Evolutionary conservation across 1,140 invertebrate species (phyloP).

Genomic region (Drosophila aff.): DNA sequence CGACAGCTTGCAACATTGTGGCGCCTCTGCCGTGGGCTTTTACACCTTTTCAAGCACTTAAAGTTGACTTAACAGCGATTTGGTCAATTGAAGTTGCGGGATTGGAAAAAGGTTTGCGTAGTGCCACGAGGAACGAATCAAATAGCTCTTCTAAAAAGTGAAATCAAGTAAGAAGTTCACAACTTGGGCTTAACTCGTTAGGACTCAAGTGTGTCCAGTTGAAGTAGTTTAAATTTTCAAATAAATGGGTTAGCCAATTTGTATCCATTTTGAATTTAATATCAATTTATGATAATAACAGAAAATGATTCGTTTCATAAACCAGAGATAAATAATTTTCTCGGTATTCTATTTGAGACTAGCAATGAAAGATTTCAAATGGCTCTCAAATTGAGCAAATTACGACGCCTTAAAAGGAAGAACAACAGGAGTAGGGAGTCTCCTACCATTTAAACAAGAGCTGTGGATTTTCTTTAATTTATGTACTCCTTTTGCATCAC

Average conservation of each 20-base stretch:
- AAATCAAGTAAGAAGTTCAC: neutral
- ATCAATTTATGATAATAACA: neutral
- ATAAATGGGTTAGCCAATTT: neutral
- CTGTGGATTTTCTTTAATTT: no score
- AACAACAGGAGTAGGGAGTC: neutral
- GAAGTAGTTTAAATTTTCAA: neutral
- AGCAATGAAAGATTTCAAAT: no score
- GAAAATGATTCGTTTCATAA: no score
- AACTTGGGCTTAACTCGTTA: neutral
- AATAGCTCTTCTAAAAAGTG: neutral
- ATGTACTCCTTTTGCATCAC: no score
- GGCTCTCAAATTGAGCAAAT: neutral
- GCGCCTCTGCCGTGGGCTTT: conserved; percentile 28
- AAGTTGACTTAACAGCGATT: conserved; percentile 40
- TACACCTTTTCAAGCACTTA: conserved; percentile 42
- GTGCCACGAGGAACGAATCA: neutral
- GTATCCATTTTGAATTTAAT: neutral
- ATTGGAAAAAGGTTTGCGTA: conserved; percentile 17
- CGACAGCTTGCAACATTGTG: conserved; percentile 47
- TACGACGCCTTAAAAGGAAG: neutral
- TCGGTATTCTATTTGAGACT: no score
- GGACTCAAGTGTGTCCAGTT: neutral
- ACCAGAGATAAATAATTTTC: no score
- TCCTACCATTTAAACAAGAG: neutral
- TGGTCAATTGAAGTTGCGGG: conserved; percentile 17